A percentile compares a stretch with the other conserved stretches of the same genome.
Evolutionary conservation across 2,113 vertebrate genomes (phyloP).

Genomic region (Vireo altiloquus): DNA sequence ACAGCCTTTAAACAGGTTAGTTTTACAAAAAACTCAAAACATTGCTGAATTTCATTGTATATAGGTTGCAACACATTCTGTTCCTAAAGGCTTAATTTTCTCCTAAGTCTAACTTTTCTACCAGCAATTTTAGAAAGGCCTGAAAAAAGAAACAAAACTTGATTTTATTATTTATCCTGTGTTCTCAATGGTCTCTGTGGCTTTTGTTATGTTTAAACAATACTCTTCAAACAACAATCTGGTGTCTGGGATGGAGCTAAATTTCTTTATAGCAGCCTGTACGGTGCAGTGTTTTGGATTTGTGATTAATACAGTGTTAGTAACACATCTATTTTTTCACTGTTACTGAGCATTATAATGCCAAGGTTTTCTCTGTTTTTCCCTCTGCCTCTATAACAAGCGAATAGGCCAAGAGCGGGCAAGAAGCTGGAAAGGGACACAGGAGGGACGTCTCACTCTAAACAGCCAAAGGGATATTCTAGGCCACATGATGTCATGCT

Average conservation of each 20-base stretch:
- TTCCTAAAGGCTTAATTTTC: neutral
- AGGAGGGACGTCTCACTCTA: neutral
- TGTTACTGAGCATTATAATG: neutral
- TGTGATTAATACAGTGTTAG: neutral
- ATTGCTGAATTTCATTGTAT: neutral
- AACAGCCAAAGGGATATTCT: neutral
- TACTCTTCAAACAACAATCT: neutral
- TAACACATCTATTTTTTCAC: neutral
- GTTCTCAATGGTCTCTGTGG: neutral
- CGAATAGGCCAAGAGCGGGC: fast-evolving
- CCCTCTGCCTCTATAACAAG: neutral
- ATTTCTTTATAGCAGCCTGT: neutral
- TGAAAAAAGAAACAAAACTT: neutral
- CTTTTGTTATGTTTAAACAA: neutral
- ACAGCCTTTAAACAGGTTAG: neutral
- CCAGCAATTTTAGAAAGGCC: neutral
- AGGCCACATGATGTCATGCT: neutral
- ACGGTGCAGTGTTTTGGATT: neutral
- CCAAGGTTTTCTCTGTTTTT: neutral
- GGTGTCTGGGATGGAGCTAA: neutral
- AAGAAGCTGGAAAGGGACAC: neutral
- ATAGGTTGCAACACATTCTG: neutral
- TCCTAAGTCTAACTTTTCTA: neutral
- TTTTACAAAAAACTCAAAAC: neutral
- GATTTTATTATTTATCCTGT: neutral